These are phyloP conservation scores for Premnoplex brunnescens DNA, from an alignment of 2,797 vertebrate species.

Conservation along the genomic window DNA sequence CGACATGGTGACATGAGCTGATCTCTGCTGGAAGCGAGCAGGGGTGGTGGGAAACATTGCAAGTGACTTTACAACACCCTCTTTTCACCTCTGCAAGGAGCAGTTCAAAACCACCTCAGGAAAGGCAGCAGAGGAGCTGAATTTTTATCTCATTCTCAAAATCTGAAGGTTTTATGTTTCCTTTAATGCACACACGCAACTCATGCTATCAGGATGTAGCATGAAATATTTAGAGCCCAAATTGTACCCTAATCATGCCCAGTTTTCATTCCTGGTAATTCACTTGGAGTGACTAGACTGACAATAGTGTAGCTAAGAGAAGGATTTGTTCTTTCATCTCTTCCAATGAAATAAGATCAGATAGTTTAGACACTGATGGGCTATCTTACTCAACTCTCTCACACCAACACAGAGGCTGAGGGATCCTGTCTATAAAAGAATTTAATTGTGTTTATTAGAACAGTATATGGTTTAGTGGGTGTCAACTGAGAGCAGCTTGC, in stretches of 20 bases:
- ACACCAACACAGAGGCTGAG: neutral
- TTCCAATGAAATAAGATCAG: neutral
- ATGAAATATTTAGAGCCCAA: neutral
- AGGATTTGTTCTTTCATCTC: neutral
- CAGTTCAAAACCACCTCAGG: neutral
- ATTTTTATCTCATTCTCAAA: neutral
- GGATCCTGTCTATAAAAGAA: neutral
- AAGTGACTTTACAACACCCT: rapidly evolving
- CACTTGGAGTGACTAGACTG: neutral
- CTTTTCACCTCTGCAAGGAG: neutral
- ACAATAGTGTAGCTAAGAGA: neutral
- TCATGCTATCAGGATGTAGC: neutral
- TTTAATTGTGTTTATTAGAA: neutral
- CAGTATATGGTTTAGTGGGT: neutral
- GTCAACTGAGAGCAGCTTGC: neutral
- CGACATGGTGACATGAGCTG: rapidly evolving
- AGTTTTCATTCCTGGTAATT: neutral
- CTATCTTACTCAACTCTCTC: neutral
- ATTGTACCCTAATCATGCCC: neutral
- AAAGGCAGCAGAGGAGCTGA: neutral
- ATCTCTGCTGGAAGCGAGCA: neutral
- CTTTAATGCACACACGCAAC: rapidly evolving
- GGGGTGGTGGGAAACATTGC: neutral
- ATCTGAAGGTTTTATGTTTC: neutral
- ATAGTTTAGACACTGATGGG: neutral